Evolutionary conservation across 2,888 invertebrate genomes (phyloP), one percentile per base, ranked within the genome.

Genomic region (Eumacrocentrus americanus): DNA sequence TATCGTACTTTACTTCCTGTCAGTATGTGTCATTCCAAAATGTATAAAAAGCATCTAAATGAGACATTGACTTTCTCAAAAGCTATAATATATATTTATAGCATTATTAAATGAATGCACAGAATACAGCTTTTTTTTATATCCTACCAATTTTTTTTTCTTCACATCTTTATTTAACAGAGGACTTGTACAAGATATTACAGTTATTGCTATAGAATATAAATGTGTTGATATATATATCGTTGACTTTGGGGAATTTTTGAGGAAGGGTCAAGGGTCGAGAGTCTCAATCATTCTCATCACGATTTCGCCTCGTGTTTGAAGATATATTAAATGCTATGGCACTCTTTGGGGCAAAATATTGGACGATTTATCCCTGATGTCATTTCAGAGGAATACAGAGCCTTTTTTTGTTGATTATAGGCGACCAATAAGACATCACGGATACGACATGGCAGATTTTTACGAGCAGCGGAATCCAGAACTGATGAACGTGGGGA

Each of bases 401-500:
- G 16, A 47, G 12, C 11, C 12, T 47, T 23, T n/a, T 34, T 16
- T 55, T 58, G 34, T 52, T 34, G 29, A 18, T 44, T 25, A 14
- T 37, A 67, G 64, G 59, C 65, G 62, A 55, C 59, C 56, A 67
- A 65, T 56, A 40, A 37, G 22, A 63, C 65, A 58, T 58, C 65
- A 54, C 54, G 58, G 61, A 55, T 48, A 42, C 40, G 35, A 51
- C 35, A 46, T 46, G 48, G 51, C 29, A 56, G 58, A 57, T 35
- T 52, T 25, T 42, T 23, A 20, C 48, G 54, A 1, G 56, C 48
- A 6, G 47, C 48, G 25, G 56, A 56, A 25, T 14, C 18, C 20
- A 25, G 9, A 23, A 42, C 34, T 9, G 9, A 14, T 4, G 54
- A 48, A 3, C 60, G 65, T 5, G 65, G 65, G 16, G 65, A 67